Base-by-base conservation (phyloP, 2,888 invertebrate genomes). In the Agrotis exclamationis region DNA sequence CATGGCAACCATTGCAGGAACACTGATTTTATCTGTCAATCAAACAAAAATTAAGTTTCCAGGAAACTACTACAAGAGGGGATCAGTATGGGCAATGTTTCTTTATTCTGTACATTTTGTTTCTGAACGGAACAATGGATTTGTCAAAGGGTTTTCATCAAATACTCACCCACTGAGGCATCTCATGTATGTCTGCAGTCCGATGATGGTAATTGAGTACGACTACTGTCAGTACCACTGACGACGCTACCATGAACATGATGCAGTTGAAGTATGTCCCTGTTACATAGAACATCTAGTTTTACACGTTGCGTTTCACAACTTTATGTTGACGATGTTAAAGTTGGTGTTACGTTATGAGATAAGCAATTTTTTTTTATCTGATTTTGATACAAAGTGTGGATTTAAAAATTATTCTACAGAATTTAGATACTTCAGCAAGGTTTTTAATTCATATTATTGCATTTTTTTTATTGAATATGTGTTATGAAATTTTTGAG, bases 211-310 rank as follows among this genome's bases (percentile, higher is more conserved):
- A 99, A 96, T 99, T 99, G 85, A 99, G 97, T 87, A 99, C 99
- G 88, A 99, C 98, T 86, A 99, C 99, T 67, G 99, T 99, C 90
- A 99, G 97, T 88, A 99, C 99, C 94, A 99, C 99, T 82, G 99
- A 99, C 81, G 99, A 99, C 76, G 99, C 99, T 96, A 99, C 99
- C 99, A 99, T 99, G 96, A 99, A 99, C 99, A 99, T 99, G 96
- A 99, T 99, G 97, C 99, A 99, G 97, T 99, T 99, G 98, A 99
- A 99, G 97, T 99, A 99, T 88, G 99, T 99, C 93, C 99, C 99
- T 99, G 97, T 87, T 94, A 92, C 81, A 87, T 86, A 92, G 62
- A 90, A 88, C 11, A 51, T 56, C 6, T 45, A 60, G 53, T 70
- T 80, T 73, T 67, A 78, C 7, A 67, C 20, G 14, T 65, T 74